Conservation (phyloP, 2,888 invertebrate genomes). For the Aporophyla nigra region DNA sequence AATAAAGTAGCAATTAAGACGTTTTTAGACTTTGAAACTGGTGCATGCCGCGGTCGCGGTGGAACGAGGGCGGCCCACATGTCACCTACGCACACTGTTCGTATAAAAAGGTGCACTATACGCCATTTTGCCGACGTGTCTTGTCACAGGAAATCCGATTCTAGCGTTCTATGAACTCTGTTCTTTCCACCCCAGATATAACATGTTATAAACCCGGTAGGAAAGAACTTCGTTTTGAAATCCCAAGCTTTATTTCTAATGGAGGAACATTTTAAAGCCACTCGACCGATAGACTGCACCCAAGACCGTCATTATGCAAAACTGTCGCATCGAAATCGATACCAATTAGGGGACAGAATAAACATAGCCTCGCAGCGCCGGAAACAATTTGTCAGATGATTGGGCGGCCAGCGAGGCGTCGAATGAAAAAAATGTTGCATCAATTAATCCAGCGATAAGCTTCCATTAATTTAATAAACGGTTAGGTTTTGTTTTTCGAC, state of each 20-base stretch:
- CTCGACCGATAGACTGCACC: neutral
- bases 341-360: constrained; percentile 8
- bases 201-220: constrained; percentile 16
- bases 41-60: neutral
- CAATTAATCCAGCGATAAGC: neutral
- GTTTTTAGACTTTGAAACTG: neutral
- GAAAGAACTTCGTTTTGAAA: constrained; percentile 6
- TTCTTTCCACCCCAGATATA: constrained; percentile 18
- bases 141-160: constrained; percentile 35
- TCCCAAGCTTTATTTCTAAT: neutral
- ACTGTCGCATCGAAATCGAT: constrained; percentile 14
- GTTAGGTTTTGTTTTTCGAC: neutral
- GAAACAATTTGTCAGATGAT: constrained; percentile 6
- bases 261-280: neutral
- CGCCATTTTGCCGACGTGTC: constrained; percentile 34
- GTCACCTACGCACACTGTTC: neutral
- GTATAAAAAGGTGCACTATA: constrained; percentile 33
- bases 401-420: neutral
- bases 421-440: neutral
- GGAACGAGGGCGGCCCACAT: neutral
- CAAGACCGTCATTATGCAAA: constrained; percentile 4
- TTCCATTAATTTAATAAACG: neutral
- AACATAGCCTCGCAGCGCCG: neutral
- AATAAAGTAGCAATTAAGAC: neutral
- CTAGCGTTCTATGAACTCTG: constrained; percentile 11